Percentiles rank a stretch among this genome's conserved stretches.
Conservation (phyloP, 2,797 vertebrate genomes). For the Smutsia temminckii region DNA sequence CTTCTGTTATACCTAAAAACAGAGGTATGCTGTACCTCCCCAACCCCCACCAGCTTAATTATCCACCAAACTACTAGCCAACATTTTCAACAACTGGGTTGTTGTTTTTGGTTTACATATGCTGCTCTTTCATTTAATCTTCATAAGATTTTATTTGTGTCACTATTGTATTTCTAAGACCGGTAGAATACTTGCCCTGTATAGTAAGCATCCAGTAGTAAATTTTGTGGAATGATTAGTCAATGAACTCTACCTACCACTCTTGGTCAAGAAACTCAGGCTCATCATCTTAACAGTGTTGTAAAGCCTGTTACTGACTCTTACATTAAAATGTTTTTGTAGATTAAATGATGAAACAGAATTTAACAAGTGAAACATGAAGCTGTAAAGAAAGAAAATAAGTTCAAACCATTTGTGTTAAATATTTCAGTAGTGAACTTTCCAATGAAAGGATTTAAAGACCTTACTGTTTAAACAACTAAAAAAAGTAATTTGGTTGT, state of each 20-base stretch:
- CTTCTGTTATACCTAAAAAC: neutral
- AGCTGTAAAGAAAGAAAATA: constrained; percentile 6
- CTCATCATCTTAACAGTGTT: neutral
- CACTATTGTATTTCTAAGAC: neutral
- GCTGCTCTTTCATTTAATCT: neutral
- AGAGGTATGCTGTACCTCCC: neutral
- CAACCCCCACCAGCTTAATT: neutral
- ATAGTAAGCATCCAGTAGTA: neutral
- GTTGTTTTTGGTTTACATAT: neutral
- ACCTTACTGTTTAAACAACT: neutral
- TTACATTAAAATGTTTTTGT: constrained; percentile 5
- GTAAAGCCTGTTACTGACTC: neutral
- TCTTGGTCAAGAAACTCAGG: neutral
- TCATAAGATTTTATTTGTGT: neutral
- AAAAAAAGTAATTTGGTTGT: neutral
- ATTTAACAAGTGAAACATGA: neutral
- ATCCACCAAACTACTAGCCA: neutral
- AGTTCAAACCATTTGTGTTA: neutral
- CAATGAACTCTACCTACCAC: neutral
- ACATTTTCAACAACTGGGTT: neutral
- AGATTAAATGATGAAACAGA: constrained; percentile 26
- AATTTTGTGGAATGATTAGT: constrained; percentile 16
- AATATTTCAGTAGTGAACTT: constrained; percentile 10
- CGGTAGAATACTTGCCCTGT: neutral
- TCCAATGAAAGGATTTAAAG: neutral